These are phyloP conservation scores for Agriotes lineatus DNA, from an alignment of 2,888 invertebrate species.

Conservation along the genomic window DNA sequence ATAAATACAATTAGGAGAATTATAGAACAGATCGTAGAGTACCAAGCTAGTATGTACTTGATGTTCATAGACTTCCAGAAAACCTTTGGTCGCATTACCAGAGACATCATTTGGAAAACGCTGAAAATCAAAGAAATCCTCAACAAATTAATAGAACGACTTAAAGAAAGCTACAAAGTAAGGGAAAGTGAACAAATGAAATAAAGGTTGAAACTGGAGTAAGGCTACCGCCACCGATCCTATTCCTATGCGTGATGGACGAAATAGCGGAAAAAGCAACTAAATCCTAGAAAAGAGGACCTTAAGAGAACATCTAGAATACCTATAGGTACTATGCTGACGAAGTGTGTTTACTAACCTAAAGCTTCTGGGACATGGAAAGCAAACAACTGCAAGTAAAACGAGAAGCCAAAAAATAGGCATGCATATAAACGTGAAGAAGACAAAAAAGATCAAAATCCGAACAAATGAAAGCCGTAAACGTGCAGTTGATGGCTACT, in stretches of 20 bases:
- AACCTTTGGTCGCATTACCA: neutral
- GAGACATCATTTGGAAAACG: neutral
- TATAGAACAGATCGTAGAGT: neutral
- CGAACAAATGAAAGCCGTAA: neutral
- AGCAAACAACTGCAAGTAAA: too few relatives aligned
- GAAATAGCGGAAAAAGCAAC: neutral
- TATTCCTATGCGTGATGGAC: neutral
- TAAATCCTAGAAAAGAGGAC: neutral
- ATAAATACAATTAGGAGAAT: constrained; percentile 3
- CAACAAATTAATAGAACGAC: neutral
- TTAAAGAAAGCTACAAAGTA: neutral
- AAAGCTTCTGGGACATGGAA: neutral
- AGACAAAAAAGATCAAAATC: too few relatives aligned
- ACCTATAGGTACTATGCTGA: neutral
- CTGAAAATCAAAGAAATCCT: neutral
- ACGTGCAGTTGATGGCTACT: too few relatives aligned
- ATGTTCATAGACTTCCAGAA: neutral
- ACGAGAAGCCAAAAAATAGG: too few relatives aligned
- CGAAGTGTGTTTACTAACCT: neutral
- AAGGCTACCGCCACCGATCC: neutral
- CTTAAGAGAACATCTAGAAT: neutral
- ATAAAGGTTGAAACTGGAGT: neutral
- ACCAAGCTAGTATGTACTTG: too few relatives aligned
- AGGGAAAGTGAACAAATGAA: neutral
- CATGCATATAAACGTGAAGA: too few relatives aligned